Conservation (phyloP, 1,140 invertebrate species). For the Atta texana region DNA sequence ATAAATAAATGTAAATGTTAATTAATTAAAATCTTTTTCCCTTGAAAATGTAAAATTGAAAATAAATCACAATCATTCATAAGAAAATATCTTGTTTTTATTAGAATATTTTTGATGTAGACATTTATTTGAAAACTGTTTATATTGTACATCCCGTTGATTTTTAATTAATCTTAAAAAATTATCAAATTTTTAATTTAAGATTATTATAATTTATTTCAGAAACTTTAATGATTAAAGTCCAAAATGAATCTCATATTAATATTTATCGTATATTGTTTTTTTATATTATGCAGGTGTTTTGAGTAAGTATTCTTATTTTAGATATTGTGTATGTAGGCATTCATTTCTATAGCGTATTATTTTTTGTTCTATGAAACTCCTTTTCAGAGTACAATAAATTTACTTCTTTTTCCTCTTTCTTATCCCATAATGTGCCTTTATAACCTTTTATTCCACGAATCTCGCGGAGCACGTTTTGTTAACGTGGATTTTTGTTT, state of each 20-base stretch:
- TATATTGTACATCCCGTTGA: background rate
- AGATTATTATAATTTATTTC: background rate
- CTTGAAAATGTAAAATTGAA: background rate
- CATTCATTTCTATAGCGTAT: background rate
- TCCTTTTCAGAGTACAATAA: conserved; percentile 37
- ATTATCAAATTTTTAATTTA: background rate
- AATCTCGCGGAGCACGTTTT: conserved; percentile 51
- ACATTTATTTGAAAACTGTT: conserved; percentile 12
- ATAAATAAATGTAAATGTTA: background rate
- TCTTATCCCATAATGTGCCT: conserved; percentile 62
- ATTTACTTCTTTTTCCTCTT: conserved; percentile 44
- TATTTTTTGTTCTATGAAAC: conserved; percentile 2
- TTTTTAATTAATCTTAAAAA: background rate
- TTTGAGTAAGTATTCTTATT: background rate
- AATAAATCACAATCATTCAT: background rate
- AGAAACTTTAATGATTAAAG: background rate
- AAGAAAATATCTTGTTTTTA: background rate
- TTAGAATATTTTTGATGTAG: background rate
- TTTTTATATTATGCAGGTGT: conserved; percentile 9
- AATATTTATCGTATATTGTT: background rate
- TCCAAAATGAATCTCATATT: background rate
- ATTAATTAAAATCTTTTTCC: background rate
- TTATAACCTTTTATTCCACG: conserved; percentile 52
- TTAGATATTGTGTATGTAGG: background rate
- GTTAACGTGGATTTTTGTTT: conserved; percentile 47